Evolutionary conservation across 1,140 invertebrate species (phyloP), one percentile per base, ranked within the genome.

Genomic region (Pseudobourletiella spinata): DNA sequence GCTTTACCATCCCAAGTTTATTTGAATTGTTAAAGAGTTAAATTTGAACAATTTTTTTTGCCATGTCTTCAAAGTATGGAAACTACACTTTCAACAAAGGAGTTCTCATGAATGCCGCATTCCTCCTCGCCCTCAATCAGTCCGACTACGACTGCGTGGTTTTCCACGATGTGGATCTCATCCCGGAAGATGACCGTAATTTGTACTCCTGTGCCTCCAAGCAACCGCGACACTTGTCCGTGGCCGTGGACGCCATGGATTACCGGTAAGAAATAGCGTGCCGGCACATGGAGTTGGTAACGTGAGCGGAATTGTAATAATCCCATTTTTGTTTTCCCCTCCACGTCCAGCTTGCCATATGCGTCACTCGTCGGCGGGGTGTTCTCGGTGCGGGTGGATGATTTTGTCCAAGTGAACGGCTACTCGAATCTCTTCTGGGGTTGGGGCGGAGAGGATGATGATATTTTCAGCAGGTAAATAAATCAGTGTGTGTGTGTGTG

Each of bases 371-470:
- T 85, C 55, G 84, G 84, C 16, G 84, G 84, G 11, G 83, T 81
- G 1, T 76, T 82, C 59, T 78, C 81, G 2, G 77, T 86, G 54
- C 75, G 70, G 43, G 76, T 77, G 8, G 75, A 80, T 15, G 82
- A 84, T 67, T 83, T 83, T 68, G 70, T 79, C 16, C 73, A 74
- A 43, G 80, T 85, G 0, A 86, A 86, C 70, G 84, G 84, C 3
- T 86, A 83, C 71, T 82, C 82, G 4, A 86, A 86, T 72, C 73
- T 82, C 16, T 86, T 83, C 71, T 86, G 83, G 84, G 84, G 83
- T 1, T 86, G 83, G 82, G 84, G 79, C 26, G 81, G 78, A 3
- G 80, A 84, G 73, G 82, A 83, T 65, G 84, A 86, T 67, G 84
- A 85, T 69, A 84, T 85, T 81, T 76, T 73, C 32, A 77, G 75